Conservation (phyloP, 2,888 invertebrate genomes). For the Scaptomyza flava region DNA sequence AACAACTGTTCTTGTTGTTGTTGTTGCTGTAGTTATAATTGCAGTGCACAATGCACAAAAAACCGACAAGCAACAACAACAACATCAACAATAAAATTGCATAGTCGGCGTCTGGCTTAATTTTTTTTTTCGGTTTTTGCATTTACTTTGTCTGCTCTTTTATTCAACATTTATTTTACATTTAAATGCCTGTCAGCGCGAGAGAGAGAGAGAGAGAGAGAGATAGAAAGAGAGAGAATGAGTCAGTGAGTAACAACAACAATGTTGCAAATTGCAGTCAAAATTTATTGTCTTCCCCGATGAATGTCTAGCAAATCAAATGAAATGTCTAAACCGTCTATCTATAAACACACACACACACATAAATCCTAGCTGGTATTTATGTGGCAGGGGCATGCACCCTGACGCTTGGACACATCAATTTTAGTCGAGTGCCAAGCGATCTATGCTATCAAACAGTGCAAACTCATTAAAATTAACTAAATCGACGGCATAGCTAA, state of each 20-base stretch:
- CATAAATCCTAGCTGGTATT: constrained; percentile 35
- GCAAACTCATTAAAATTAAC: constrained; percentile 10
- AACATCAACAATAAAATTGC: constrained; percentile 48
- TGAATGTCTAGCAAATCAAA: constrained; percentile 65
- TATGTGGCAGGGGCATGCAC: constrained; percentile 57
- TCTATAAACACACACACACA: constrained; percentile 6
- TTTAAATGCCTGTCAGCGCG: constrained; percentile 33
- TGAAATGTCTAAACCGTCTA: constrained; percentile 60
- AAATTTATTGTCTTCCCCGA: constrained; percentile 68
- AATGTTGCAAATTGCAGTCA: constrained; percentile 68
- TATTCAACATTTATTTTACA: constrained; percentile 51
- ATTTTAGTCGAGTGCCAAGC: constrained; percentile 39
- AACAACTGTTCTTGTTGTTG: constrained; percentile 26
- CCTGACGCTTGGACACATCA: constrained; percentile 57
- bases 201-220: not conserved
- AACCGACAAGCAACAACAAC: constrained; percentile 11
- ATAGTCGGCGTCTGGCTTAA: constrained; percentile 59
- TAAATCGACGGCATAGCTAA: not conserved
- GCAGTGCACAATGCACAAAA: constrained; percentile 26
- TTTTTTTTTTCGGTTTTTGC: constrained; percentile 36
- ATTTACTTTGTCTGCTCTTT: constrained; percentile 48
- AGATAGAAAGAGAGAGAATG: not conserved
- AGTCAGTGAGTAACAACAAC: constrained; percentile 9
- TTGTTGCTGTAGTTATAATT: constrained; percentile 27
- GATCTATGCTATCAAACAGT: constrained; percentile 18